Base-by-base conservation (phyloP, 1,140 invertebrate genomes). In the Apis cerana region DNA sequence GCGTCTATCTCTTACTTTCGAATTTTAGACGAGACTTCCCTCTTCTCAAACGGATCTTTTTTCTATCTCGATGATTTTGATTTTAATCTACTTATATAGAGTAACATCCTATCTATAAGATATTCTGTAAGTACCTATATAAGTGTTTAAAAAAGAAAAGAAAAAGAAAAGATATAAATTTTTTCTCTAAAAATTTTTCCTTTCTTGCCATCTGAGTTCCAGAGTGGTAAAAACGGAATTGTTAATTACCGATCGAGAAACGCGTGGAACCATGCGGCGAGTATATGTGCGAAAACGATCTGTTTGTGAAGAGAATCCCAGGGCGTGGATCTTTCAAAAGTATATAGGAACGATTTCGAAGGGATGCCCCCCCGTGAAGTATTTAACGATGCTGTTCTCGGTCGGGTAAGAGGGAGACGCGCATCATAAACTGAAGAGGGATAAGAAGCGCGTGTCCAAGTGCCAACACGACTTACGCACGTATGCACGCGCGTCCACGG, bases 401-500 rank as follows among this genome's bases (percentile, higher is more conserved):
- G 23, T 52, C 61, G 52, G 54, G 56, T 0, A 59, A 61, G 58
- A 75, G 72, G 71, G 75, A 70, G 83, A 88, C 75, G 82, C 76
- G 80, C 65, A 68, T 79, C 77, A 67, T 65, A 83, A 87, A 80
- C 77, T 27, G 68, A 82, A 74, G 82, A 83, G 82, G 67, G 82
- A 90, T 75, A 85, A 84, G 74, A 88, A 85, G 90, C 91, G 91
- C 93, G 93, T 93, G 93, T 91, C 91, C 89, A 93, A 93, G 93
- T 93, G 90, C 91, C 91, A 91, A 91, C 83, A 85, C 65, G 76
- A 85, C 85, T 89, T 86, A 93, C 89, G 90, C 91, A 91, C 90
- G 91, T 92, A 92, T 90, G 89, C 74, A 89, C 88, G 83, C 85
- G 88, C 89, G 86, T 86, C 58, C 85, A 83, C 89, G 80, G 56